phyloP scores from a whole-genome alignment of 2,113 vertebrate genomes.

The Neodontobutis hainanensis region DNA sequence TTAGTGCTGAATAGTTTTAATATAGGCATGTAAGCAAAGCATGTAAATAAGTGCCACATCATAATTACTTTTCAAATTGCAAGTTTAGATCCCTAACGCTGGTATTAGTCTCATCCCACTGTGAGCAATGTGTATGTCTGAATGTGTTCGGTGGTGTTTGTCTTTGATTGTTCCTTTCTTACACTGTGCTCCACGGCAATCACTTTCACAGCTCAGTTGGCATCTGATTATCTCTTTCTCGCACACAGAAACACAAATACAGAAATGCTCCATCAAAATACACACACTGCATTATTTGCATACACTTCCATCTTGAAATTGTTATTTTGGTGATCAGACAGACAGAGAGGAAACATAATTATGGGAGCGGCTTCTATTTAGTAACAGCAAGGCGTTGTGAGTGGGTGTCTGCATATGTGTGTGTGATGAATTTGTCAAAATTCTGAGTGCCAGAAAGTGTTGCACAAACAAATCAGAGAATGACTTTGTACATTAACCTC shows the following conservation, averaged over 20 bases:
- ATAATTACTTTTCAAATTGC: slow-evolving; percentile 52
- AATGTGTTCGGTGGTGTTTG: slow-evolving; percentile 44
- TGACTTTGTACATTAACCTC: slow-evolving; percentile 25
- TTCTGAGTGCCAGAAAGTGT: slow-evolving; percentile 23
- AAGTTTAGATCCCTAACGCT: slow-evolving; percentile 41
- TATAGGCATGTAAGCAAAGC: slow-evolving; percentile 18
- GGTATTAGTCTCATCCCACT: slow-evolving; percentile 28
- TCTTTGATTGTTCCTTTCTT: slow-evolving; percentile 62
- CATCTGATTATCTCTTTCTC: slow-evolving; percentile 68
- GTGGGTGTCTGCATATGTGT: slow-evolving; percentile 27
- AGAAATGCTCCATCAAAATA: slow-evolving; percentile 39
- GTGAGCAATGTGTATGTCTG: slow-evolving; percentile 24
- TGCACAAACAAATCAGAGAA: slow-evolving; percentile 15
- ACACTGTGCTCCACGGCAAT: slow-evolving; percentile 59
- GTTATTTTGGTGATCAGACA: slow-evolving; percentile 68
- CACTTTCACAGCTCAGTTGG: slow-evolving; percentile 70
- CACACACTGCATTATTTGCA: slow-evolving; percentile 58
- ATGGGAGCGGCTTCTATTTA: slow-evolving; percentile 55
- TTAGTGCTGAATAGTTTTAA: neutral
- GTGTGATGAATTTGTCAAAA: slow-evolving; percentile 24
- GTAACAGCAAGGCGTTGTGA: slow-evolving; percentile 36
- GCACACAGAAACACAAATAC: slow-evolving; percentile 57
- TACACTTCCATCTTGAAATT: slow-evolving; percentile 62
- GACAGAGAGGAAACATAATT: slow-evolving; percentile 64
- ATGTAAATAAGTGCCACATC: slow-evolving; percentile 38